Evolutionary conservation across 2,888 invertebrate species (phyloP), one percentile per base, ranked within the genome.

Genomic region (Eupithecia dodoneata): DNA sequence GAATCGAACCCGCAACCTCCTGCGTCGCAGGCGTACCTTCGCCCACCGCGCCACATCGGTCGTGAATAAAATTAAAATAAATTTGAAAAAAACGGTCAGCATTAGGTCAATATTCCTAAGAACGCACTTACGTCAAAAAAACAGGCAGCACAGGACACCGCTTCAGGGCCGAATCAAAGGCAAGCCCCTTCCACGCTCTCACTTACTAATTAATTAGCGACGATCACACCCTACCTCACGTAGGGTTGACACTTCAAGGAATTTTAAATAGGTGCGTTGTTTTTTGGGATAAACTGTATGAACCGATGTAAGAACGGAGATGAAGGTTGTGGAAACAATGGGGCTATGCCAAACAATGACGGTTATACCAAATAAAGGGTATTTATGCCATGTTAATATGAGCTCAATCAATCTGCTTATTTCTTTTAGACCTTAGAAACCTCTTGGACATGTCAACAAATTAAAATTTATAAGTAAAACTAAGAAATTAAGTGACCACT

Each of bases 141-240:
- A 75, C 63, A 59, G 30, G 67, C n/a, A 52, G 76, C 52, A 66
- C 63, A 42, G 44, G 59, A 0, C 41, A n/a, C 55, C 15, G 13
- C 71, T 70, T 69, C 76, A 74, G 73, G 73, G 71, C 44, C 70
- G 72, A 76, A 73, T 79, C 77, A 77, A 77, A 79, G 72, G 77
- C 79, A 45, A 44, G 52, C 55, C 59, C 59, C 9, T 77, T 78
- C 76, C 78, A 78, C 75, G 71, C 77, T 76, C 79, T 80, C 76
- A 78, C 79, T 83, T 77, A 81, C 76, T 81, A 81, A 81, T 83
- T 81, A 83, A 81, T 81, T 83, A 80, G 76, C 71, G 52, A 75
- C 76, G 79, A 81, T 81, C 82, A 81, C 81, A 82, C 82, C 81
- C 82, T 72, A 78, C 73, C 49, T 63, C 4, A 63, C 15, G 4